These are phyloP conservation scores for Thaumetopoea pityocampa DNA, from an alignment of 1,140 invertebrate genomes.

Conservation along the genomic window DNA sequence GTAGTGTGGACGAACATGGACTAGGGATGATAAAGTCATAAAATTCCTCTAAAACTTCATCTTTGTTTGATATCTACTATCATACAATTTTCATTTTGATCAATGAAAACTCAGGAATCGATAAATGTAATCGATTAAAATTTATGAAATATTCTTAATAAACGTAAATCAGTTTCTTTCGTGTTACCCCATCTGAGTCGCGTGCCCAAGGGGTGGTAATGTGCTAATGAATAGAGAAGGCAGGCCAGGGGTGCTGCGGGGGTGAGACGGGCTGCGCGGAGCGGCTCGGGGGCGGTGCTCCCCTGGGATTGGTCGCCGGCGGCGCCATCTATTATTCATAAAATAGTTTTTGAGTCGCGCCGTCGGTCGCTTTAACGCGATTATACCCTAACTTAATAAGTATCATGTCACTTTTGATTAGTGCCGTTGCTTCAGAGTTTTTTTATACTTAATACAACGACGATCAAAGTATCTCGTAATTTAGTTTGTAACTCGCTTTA, in stretches of 20 bases:
- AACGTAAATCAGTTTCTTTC: slow-evolving; percentile 65
- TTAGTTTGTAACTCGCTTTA: slow-evolving; percentile 38
- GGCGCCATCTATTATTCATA: slow-evolving; percentile 73
- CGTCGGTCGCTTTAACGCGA: slow-evolving; percentile 61
- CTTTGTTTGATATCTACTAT: no score
- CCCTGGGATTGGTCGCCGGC: slow-evolving; percentile 69
- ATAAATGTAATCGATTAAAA: slow-evolving; percentile 3
- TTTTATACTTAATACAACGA: slow-evolving; percentile 40
- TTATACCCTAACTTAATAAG: slow-evolving; percentile 69
- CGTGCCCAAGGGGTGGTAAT: slow-evolving; percentile 64
- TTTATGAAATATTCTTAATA: slow-evolving; percentile 23
- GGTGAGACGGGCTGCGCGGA: slow-evolving; percentile 21
- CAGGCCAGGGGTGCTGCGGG: slow-evolving; percentile 41
- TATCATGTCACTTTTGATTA: slow-evolving; percentile 74
- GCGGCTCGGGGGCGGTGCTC: slow-evolving; percentile 47
- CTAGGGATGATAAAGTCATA: no score
- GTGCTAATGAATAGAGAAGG: slow-evolving; percentile 71
- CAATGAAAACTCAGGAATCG: no score
- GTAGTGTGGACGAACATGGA: no score
- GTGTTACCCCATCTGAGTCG: slow-evolving; percentile 33
- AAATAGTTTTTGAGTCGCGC: slow-evolving; percentile 74
- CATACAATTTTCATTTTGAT: no score
- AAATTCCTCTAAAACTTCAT: no score
- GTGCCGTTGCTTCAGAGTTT: slow-evolving; percentile 40
- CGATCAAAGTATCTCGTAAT: slow-evolving; percentile 60